Base-by-base conservation (phyloP, 2,797 vertebrate genomes). In the Parambassis ranga region DNA sequence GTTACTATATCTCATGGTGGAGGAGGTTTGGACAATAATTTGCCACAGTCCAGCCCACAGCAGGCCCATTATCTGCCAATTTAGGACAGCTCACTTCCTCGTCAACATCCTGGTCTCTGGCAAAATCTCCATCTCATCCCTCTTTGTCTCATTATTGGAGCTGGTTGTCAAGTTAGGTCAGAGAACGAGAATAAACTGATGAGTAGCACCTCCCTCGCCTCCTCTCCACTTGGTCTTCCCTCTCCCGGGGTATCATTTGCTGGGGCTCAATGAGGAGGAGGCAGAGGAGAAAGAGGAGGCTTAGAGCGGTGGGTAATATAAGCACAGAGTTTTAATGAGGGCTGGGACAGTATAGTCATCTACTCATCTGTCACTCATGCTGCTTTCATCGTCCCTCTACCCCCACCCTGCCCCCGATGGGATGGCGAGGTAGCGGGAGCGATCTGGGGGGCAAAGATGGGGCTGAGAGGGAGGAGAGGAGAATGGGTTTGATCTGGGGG, bases 291-390 rank as follows among this genome's bases (percentile, higher is more conserved):
- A n/a, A n/a, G 65, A 66, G 65, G 79, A 73, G 66, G 75, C 42
- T 36, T 46, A 37, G 50, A 65, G 73, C 1, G 32, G 65, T 13
- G 31, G 62, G 72, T 62, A 80, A 84, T 85, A 79, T 75, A 82
- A 83, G 83, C 36, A 1, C 37, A 75, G 81, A 80, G 72, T 82
- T 86, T 87, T 89, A 89, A 90, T 86, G 85, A 89, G 81, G 69
- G 56, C 74, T 78, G 77, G 80, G 68, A 84, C 65, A 58, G 77
- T 65, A 66, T 62, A 81, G 77, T 85, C 81, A 84, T 87, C 82
- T 77, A 83, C 81, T 86, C 83, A 87, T 86, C 84, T 84, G 85
- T 90, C 89, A 89, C 75, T 90, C 89, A 89, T 53, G 26, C 27
- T 49, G 46, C 65, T 83, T 84, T 84, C 73, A 85, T 81, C 53